A percentile compares a stretch with the other conserved stretches of the same genome.
Evolutionary conservation across 2,113 vertebrate species (phyloP).

Genomic region (Suncus etruscus): DNA sequence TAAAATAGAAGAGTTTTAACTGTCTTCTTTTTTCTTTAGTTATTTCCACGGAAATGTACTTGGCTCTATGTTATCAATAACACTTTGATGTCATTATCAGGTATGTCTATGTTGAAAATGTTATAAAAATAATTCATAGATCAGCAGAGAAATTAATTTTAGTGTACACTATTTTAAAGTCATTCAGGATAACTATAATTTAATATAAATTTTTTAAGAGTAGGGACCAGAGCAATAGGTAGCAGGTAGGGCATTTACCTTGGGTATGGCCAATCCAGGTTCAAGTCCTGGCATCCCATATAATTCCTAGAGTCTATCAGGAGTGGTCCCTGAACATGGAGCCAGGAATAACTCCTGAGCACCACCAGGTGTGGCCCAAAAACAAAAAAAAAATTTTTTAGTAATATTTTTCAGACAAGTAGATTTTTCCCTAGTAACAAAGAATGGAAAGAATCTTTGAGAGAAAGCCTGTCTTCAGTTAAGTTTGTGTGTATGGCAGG

Average conservation of each 20-base stretch:
- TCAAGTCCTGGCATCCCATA: no score
- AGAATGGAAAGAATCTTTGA: constrained; percentile 39
- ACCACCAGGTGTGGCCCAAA: no score
- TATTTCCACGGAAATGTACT: constrained; percentile 97
- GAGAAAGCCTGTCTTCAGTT: background rate
- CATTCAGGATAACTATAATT: constrained; percentile 13
- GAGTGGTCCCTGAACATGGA: no score
- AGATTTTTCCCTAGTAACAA: background rate
- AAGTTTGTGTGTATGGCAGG: background rate
- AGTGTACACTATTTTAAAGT: constrained; percentile 7
- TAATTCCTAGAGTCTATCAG: no score
- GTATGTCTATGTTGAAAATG: constrained; percentile 85
- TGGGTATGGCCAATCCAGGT: no score
- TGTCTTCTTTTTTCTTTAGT: constrained; percentile 84
- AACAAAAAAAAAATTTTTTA: no score
- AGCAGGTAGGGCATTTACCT: background rate
- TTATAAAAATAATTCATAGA: constrained; percentile 33
- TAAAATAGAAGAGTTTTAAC: constrained; percentile 39
- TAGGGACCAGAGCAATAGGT: no score
- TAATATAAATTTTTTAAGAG: background rate
- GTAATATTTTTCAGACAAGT: background rate
- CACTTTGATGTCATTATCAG: constrained; percentile 98
- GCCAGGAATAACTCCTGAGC: no score
- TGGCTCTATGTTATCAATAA: constrained; percentile 99
- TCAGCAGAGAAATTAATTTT: constrained; percentile 46